Conservation (phyloP, 2,113 vertebrate species). For the Bubalus kerabau region DNA sequence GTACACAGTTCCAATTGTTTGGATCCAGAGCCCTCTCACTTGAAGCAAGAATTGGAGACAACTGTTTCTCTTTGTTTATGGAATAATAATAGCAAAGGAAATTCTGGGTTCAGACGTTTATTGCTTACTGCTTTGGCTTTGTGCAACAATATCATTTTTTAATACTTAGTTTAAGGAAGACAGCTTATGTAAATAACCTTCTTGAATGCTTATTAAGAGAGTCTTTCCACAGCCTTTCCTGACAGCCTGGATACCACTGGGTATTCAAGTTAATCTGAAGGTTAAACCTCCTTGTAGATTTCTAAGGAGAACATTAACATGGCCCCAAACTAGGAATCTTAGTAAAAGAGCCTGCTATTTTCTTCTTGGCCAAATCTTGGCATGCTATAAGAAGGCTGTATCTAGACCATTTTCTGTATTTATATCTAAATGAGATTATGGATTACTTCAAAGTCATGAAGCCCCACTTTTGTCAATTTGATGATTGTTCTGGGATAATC, state of each 20-base stretch:
- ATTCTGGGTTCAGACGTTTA: constrained; percentile 5
- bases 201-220: constrained; percentile 30
- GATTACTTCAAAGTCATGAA: neutral
- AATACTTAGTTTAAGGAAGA: constrained; percentile 29
- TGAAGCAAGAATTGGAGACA: neutral
- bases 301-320: constrained; percentile 35
- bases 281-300: constrained; percentile 48
- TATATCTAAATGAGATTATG: neutral
- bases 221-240: constrained; percentile 15
- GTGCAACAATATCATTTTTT: constrained; percentile 27
- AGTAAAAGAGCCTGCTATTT: neutral
- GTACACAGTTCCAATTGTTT: neutral
- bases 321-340: neutral
- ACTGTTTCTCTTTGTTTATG: neutral
- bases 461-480: neutral
- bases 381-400: neutral
- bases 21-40: neutral
- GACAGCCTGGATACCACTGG: constrained; percentile 1
- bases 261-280: constrained; percentile 34
- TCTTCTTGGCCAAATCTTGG: neutral
- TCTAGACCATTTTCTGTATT: neutral
- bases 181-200: constrained; percentile 3
- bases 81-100: neutral
- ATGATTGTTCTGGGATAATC: neutral
- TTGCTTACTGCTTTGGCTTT: constrained; percentile 36